Percentiles rank a stretch among this genome's conserved stretches.
These are phyloP conservation scores for Gryllus bimaculatus DNA, from an alignment of 1,140 invertebrate genomes.

Conservation along the genomic window DNA sequence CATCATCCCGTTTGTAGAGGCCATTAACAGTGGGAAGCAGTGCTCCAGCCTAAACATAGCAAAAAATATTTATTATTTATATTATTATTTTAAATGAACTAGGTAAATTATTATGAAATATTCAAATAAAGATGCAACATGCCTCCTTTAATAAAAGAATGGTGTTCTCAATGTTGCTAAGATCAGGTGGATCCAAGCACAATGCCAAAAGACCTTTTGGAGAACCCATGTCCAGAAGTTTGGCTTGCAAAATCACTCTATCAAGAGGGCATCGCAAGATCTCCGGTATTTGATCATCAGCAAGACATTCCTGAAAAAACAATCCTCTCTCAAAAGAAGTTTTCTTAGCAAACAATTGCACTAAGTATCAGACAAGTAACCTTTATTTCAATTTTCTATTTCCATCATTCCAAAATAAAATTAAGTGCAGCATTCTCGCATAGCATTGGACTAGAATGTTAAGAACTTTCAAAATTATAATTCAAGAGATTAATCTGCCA, in stretches of 20 bases:
- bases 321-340: too few species aligned
- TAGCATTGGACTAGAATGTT: too few species aligned
- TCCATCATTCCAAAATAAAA: too few species aligned
- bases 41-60: constrained; percentile 46
- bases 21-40: constrained; percentile 48
- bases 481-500: too few species aligned
- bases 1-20: constrained; percentile 54
- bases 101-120: background rate
- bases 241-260: constrained; percentile 71
- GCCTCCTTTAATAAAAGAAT: constrained; percentile 80
- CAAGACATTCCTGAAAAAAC: constrained; percentile 29
- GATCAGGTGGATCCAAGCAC: constrained; percentile 78
- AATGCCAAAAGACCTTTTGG: constrained; percentile 73
- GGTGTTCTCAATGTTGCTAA: constrained; percentile 69
- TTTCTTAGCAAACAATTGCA: too few species aligned
- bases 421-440: too few species aligned
- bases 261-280: constrained; percentile 74
- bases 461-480: too few species aligned
- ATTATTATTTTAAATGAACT: too few species aligned
- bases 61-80: too few species aligned
- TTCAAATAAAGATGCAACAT: constrained; percentile 18
- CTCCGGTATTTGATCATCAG: constrained; percentile 56
- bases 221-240: constrained; percentile 73
- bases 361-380: too few species aligned
- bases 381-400: too few species aligned